Base-by-base conservation (phyloP, 1,140 invertebrate genomes). In the Uloborus diversus region DNA sequence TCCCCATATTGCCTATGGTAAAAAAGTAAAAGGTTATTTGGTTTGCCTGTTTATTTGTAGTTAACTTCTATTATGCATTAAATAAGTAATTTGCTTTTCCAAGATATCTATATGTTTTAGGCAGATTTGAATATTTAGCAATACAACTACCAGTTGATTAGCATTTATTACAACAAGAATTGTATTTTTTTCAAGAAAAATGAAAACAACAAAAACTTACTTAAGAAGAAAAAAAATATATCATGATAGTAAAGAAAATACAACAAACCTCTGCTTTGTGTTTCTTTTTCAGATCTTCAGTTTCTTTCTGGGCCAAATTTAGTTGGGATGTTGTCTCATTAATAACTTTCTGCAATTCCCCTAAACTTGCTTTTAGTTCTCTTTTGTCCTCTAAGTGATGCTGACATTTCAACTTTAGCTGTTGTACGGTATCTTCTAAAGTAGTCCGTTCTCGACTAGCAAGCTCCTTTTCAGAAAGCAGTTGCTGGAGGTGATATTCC, bases 301-400 rank as follows among this genome's bases (percentile, higher is more conserved):
- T 82, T 25, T 90, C 88, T 25, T 87, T 86, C 80, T 92, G 89
- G n/a, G 89, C 83, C 42, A 90, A 89, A 56, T 87, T 85, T 1
- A 90, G 85, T 47, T 88, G 87, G 4, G 87, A 61, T 81, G 91
- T 88, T 0, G 87, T 86, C 75, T 92, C 92, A 57, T 89, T 89
- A 57, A 93, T 85, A 81, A 92, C 89, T 20, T 90, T 86, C 83
- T 94, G 92, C 0, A 90, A 88, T 81, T 94, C 92, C 32, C 88
- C 89, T 1, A 94, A 83, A 1, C 90, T 87, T 4, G 89, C 87
- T 80, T 91, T 91, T 51, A 93, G 86, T 66, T 92, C 91, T 17
- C 91, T 88, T 83, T 94, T 94, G 73, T 94, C 92, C 82, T 94
- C 92, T 32, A 93, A 84, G 81, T 93, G 92, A 79, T 91, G 90